Evolutionary conservation across 2,888 invertebrate species (phyloP).

Genomic region (Apotomis turbidana): DNA sequence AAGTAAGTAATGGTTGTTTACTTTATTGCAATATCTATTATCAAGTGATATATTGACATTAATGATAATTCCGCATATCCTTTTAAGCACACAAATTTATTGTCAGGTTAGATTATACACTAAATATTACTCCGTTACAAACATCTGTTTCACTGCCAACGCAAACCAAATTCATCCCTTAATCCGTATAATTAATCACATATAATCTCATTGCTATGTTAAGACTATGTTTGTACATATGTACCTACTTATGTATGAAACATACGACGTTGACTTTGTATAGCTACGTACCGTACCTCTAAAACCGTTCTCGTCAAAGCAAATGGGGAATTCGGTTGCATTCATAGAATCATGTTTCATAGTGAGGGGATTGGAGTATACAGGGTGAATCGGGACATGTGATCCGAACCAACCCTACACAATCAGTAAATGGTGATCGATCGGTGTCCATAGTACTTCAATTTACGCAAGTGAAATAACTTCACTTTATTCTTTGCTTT

Average conservation of each 20-base stretch:
- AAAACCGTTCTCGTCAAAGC: slow-evolving; percentile 35
- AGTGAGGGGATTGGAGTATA: slow-evolving; percentile 31
- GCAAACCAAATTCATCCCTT: slow-evolving; percentile 31
- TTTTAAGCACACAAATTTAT: slow-evolving; percentile 13
- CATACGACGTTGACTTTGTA: slow-evolving; percentile 31
- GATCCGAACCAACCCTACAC: no score
- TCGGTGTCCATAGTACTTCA: no score
- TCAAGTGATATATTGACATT: neutral
- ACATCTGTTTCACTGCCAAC: slow-evolving; percentile 24
- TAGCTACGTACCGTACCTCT: neutral
- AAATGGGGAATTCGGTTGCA: slow-evolving; percentile 38
- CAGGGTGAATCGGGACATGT: no score
- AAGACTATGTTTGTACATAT: slow-evolving; percentile 16
- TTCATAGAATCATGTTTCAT: slow-evolving; percentile 39
- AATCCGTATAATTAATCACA: slow-evolving; percentile 40
- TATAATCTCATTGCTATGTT: slow-evolving; percentile 35
- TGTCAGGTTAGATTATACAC: slow-evolving; percentile 14
- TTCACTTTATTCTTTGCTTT: no score
- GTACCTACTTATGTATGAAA: neutral
- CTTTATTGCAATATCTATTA: neutral
- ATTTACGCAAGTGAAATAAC: no score
- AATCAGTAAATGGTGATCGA: no score
- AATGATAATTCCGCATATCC: slow-evolving; percentile 6
- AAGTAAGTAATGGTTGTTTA: neutral
- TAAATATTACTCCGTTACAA: slow-evolving; percentile 14